A percentile compares a stretch with the other conserved stretches of the same genome.
These are phyloP conservation scores for Ditylenchus weischeri DNA, from an alignment of 2,888 invertebrate species.

Conservation along the genomic window DNA sequence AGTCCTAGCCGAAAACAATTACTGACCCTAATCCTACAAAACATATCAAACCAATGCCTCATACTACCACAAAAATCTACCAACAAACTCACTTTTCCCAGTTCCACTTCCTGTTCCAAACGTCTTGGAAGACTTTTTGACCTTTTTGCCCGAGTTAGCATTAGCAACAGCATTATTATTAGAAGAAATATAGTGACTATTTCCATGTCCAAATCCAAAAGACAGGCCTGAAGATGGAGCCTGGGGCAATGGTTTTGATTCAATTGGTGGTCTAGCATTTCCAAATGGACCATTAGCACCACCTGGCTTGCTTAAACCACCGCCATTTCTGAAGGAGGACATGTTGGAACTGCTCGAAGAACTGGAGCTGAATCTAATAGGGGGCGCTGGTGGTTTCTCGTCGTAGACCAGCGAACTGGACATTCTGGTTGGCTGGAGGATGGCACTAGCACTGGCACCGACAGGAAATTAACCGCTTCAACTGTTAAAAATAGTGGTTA, in stretches of 20 bases:
- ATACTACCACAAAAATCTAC: background rate
- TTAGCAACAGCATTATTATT: too few species aligned
- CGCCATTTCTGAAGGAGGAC: constrained; percentile 5
- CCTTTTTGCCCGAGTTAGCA: background rate
- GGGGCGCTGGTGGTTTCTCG: constrained; percentile 58
- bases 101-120: too few species aligned
- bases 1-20: too few species aligned
- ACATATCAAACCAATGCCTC: too few species aligned
- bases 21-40: too few species aligned
- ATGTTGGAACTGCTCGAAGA: constrained; percentile 22
- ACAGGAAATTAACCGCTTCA: too few species aligned
- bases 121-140: constrained; percentile 5
- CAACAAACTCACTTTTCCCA: background rate
- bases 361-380: constrained; percentile 45
- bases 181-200: too few species aligned
- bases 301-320: background rate
- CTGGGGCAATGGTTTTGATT: constrained; percentile 14
- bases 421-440: background rate
- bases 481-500: too few species aligned
- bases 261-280: background rate
- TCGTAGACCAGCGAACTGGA: constrained; percentile 45
- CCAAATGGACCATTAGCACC: background rate
- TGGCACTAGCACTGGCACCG: too few species aligned
- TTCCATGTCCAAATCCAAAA: constrained; percentile 1
- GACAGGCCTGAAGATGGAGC: constrained; percentile 2